A percentile compares a stretch with the other conserved stretches of the same genome.
These are phyloP conservation scores for Hemiscyllium ocellatum DNA, from an alignment of 2,113 vertebrate genomes.

Conservation along the genomic window DNA sequence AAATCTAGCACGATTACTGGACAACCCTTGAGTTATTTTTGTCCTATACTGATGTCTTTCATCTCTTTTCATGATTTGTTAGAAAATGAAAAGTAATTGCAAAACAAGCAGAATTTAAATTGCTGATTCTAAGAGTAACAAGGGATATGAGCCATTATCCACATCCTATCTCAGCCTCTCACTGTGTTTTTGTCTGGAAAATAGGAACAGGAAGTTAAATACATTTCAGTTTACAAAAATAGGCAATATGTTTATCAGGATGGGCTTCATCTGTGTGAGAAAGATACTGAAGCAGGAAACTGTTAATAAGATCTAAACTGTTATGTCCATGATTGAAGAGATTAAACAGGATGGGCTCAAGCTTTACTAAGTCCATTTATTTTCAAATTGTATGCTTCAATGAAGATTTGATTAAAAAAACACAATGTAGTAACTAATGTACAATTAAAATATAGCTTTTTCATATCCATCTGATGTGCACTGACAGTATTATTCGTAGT, in stretches of 20 bases:
- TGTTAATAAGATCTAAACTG: slow-evolving; percentile 48
- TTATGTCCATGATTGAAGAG: slow-evolving; percentile 55
- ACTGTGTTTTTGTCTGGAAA: slow-evolving; percentile 44
- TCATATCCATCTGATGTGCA: background rate
- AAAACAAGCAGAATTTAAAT: slow-evolving; percentile 21
- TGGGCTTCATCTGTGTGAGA: slow-evolving; percentile 51
- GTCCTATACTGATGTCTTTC: background rate
- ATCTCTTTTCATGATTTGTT: slow-evolving; percentile 22
- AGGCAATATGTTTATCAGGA: slow-evolving; percentile 66
- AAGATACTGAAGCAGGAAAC: slow-evolving; percentile 62
- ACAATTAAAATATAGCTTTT: background rate
- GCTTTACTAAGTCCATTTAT: background rate
- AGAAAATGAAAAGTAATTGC: background rate
- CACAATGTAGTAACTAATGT: background rate
- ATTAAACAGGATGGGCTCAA: slow-evolving; percentile 57
- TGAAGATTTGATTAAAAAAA: background rate
- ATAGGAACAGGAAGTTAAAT: slow-evolving; percentile 57
- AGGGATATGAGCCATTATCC: slow-evolving; percentile 25
- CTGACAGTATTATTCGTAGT: background rate
- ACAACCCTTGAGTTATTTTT: background rate
- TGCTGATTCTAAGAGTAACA: slow-evolving; percentile 28
- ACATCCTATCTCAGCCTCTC: slow-evolving; percentile 46
- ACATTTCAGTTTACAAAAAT: slow-evolving; percentile 52
- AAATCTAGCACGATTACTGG: background rate
- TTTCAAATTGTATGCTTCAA: background rate